Evolutionary conservation across 2,888 invertebrate genomes (phyloP).

Genomic region (Harmothoe impar): DNA sequence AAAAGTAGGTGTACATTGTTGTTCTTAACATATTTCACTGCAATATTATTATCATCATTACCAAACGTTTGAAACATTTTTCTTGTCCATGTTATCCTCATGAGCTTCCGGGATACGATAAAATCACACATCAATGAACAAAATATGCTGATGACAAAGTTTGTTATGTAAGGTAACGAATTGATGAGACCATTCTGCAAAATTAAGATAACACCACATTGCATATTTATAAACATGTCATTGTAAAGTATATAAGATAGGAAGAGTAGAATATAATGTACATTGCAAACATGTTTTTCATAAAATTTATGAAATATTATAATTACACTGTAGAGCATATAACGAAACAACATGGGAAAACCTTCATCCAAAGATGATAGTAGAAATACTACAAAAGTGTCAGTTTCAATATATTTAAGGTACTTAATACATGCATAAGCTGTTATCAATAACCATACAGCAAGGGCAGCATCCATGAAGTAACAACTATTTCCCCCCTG

Average conservation of each 20-base stretch:
- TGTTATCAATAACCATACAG: too few relatives aligned
- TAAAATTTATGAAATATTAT: background rate
- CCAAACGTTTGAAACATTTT: background rate
- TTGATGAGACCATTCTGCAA: constrained; percentile 46
- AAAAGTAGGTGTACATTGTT: too few relatives aligned
- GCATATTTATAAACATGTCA: background rate
- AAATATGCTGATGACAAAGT: background rate
- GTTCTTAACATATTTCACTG: background rate
- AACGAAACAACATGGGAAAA: background rate
- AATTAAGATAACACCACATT: background rate
- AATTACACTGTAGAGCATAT: background rate
- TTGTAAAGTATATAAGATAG: background rate
- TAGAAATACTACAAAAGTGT: too few relatives aligned
- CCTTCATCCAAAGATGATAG: background rate
- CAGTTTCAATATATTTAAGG: too few relatives aligned
- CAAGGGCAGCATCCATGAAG: too few relatives aligned
- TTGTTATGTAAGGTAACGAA: constrained; percentile 30
- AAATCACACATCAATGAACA: background rate
- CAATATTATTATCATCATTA: background rate
- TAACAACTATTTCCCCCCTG: too few relatives aligned
- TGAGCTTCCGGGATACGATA: background rate
- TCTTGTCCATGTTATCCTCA: background rate
- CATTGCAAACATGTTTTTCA: background rate
- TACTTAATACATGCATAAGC: too few relatives aligned
- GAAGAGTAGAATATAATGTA: background rate